Conservation (phyloP, 2,888 invertebrate genomes). For the Andrena dorsata region DNA sequence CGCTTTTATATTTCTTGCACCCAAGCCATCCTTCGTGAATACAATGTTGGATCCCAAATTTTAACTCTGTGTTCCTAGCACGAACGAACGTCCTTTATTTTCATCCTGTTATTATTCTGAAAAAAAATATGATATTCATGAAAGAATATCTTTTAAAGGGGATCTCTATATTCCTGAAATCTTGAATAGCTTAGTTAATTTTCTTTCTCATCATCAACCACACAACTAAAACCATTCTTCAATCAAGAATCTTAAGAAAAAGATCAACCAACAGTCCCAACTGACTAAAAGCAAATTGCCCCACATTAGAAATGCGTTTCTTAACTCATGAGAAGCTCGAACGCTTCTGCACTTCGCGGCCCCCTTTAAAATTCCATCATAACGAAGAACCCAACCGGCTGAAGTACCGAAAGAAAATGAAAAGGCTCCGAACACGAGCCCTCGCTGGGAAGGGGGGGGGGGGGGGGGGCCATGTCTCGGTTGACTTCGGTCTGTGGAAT, state of each 20-base stretch:
- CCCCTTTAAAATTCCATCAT: neutral
- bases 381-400: neutral
- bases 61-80: neutral
- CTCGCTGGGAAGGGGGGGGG: neutral
- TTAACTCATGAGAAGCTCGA: neutral
- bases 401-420: neutral
- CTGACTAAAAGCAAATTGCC: conserved; percentile 1
- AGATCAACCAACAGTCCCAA: no score
- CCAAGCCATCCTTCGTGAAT: neutral
- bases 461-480: neutral
- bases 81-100: no score
- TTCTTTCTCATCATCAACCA: no score
- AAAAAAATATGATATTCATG: no score
- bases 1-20: neutral
- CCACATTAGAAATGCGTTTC: neutral
- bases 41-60: neutral
- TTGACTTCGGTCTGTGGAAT: conserved; percentile 26
- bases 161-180: no score
- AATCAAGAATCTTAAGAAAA: no score
- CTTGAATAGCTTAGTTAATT: no score
- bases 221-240: neutral
- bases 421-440: neutral
- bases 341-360: neutral
- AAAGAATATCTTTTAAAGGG: no score
- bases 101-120: no score